Evolutionary conservation across 2,888 invertebrate species (phyloP), one percentile per base, ranked within the genome.

Genomic region (Euspilapteryx auroguttella): DNA sequence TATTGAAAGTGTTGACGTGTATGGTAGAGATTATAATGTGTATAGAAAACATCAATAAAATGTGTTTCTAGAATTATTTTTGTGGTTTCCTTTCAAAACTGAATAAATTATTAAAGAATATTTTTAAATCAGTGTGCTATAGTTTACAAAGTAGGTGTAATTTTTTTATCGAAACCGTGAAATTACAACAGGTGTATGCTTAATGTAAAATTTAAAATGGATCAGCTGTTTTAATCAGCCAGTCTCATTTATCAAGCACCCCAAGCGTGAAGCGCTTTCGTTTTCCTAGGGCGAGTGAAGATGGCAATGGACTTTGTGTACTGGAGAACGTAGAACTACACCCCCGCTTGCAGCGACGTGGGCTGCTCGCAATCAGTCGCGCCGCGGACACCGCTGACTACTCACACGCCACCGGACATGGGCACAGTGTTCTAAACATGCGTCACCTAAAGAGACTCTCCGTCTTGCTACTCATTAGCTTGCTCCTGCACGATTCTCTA

Each of bases 201-300:
- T n/a, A n/a, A n/a, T n/a, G n/a, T n/a, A n/a, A n/a, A n/a, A n/a
- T n/a, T n/a, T n/a, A n/a, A n/a, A n/a, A n/a, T n/a, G n/a, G n/a
- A n/a, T n/a, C n/a, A n/a, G n/a, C n/a, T n/a, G n/a, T n/a, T n/a
- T n/a, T n/a, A n/a, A n/a, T n/a, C n/a, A n/a, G n/a, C 13, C 9
- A 12, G 6, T 8, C 13, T 14, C 69, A 71, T 52, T 65, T 51
- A 55, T 55, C 39, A 49, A 17, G 17, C 8, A 17, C 17, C 5
- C 8, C 43, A 53, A 57, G 64, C 71, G 61, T 69, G 56, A 56
- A 51, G n/a, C 63, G 59, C 73, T 75, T 75, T 75, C 73, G 54
- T 62, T 75, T 71, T 73, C 69, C 47, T 52, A 58, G 65, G 68
- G 57, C 53, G 40, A 43, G 8, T 22, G 24, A 13, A 15, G 7